Evolutionary conservation across 2,888 invertebrate species (phyloP), one percentile per base, ranked within the genome.

Genomic region (Acrocera orbiculus): DNA sequence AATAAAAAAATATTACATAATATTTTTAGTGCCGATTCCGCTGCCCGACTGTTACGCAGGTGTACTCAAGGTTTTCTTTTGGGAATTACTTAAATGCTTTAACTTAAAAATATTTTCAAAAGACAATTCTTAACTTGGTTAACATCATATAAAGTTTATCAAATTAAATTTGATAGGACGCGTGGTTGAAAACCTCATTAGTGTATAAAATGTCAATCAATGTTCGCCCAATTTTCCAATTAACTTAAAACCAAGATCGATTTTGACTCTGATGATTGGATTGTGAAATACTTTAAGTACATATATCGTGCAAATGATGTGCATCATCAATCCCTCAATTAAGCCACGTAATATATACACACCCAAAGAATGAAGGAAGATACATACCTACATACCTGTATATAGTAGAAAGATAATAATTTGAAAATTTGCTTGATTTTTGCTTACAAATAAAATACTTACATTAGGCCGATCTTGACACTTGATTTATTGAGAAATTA

Each of bases 401-500:
- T n/a, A n/a, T n/a, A n/a, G n/a, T n/a, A n/a, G n/a, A n/a, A n/a
- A n/a, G n/a, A n/a, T n/a, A n/a, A n/a, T n/a, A n/a, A n/a, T n/a
- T n/a, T n/a, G n/a, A n/a, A n/a, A n/a, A 13, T 28, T 16, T 14
- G 16, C n/a, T 4, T 7, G 16, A 28, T 13, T 28, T 28, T n/a
- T 16, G 9, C 17, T 10, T 16, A 16, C 27, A 11, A 6, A n/a
- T 16, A 10, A 17, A 5, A 7, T 13, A 5, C 17, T 2, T 13
- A 10, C 10, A 26, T 2, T 10, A 14, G 17, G 13, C n/a, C 13
- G 7, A 10, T 16, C 13, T 27, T 15, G 32, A 27, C 19, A 15
- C 14, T 26, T 32, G 32, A 27, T 32, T 32, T 32, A 32, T 32
- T 27, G 32, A 19, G 26, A 23, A 32, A 32, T 27, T 26, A 26